phyloP scores from a whole-genome alignment of 2,888 invertebrate species.

The Rhyacophila evoluta region DNA sequence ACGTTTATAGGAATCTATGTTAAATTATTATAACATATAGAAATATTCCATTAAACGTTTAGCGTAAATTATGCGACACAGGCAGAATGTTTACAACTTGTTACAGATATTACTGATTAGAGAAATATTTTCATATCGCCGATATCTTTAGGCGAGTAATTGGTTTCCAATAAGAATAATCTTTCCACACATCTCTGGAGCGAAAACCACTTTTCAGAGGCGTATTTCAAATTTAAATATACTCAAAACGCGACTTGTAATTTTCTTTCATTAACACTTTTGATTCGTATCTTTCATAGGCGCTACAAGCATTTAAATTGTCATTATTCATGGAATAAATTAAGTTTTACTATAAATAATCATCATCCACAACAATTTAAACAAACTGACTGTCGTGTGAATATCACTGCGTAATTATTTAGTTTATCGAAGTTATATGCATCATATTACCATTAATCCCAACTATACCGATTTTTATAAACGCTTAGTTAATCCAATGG shows the following conservation, averaged over 20 bases:
- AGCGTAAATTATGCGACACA: not conserved
- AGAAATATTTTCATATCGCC: not conserved
- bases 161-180: conserved; percentile 19
- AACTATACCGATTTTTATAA: too few relatives aligned
- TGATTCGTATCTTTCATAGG: not conserved
- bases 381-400: too few relatives aligned
- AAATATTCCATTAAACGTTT: not conserved
- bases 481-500: too few relatives aligned
- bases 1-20: too few relatives aligned
- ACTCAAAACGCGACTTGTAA: not conserved
- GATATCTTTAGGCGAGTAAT: not conserved
- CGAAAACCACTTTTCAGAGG: conserved; percentile 2
- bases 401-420: too few relatives aligned
- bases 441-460: too few relatives aligned
- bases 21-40: too few relatives aligned
- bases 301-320: conserved; percentile 2
- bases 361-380: not conserved
- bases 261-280: not conserved
- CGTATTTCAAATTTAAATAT: conserved; percentile 12
- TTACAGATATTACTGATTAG: conserved; percentile 1
- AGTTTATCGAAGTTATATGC: too few relatives aligned
- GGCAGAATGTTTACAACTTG: not conserved
- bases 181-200: not conserved
- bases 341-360: too few relatives aligned
- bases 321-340: not conserved